Percentiles rank a stretch among this genome's conserved stretches.
Evolutionary conservation across 1,140 invertebrate species (phyloP).

Genomic region (Macrobrachium rosenbergii): DNA sequence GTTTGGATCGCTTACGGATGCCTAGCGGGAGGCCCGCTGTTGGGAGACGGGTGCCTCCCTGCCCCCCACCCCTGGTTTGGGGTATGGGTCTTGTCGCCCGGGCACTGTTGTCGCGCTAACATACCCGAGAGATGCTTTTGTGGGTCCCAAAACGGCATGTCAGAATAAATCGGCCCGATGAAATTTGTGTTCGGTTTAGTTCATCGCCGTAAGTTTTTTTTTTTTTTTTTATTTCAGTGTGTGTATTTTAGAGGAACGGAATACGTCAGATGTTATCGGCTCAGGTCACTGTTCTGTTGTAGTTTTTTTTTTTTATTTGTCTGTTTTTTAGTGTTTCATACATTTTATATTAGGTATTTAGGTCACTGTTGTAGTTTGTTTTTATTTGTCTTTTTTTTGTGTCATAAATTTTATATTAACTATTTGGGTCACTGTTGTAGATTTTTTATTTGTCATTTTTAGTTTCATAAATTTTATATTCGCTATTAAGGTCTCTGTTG

Average conservation of each 20-base stretch:
- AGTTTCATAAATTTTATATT: too few species aligned
- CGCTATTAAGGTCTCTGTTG: too few species aligned
- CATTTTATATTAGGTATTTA: too few species aligned
- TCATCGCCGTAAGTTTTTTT: not conserved
- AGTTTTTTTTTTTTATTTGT: too few species aligned
- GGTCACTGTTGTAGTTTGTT: too few species aligned
- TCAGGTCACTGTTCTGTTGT: not conserved
- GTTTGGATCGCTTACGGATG: slow-evolving; percentile 34
- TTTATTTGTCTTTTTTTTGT: too few species aligned
- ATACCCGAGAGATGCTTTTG: slow-evolving; percentile 36
- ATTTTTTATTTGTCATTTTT: too few species aligned
- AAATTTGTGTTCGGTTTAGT: slow-evolving; percentile 30
- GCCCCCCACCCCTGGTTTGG: not conserved
- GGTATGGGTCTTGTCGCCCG: slow-evolving; percentile 25
- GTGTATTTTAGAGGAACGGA: not conserved
- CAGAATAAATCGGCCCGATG: slow-evolving; percentile 32
- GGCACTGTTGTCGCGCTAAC: slow-evolving; percentile 43
- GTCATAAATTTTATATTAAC: too few species aligned
- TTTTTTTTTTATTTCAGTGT: not conserved
- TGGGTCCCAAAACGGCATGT: slow-evolving; percentile 40
- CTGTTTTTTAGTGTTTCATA: too few species aligned
- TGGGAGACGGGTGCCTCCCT: too few species aligned
- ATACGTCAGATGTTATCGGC: slow-evolving; percentile 37
- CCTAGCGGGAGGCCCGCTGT: slow-evolving; percentile 30
- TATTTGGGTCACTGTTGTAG: too few species aligned